phyloP scores from a whole-genome alignment of 2,888 invertebrate species.

The Pollenia amentaria region DNA sequence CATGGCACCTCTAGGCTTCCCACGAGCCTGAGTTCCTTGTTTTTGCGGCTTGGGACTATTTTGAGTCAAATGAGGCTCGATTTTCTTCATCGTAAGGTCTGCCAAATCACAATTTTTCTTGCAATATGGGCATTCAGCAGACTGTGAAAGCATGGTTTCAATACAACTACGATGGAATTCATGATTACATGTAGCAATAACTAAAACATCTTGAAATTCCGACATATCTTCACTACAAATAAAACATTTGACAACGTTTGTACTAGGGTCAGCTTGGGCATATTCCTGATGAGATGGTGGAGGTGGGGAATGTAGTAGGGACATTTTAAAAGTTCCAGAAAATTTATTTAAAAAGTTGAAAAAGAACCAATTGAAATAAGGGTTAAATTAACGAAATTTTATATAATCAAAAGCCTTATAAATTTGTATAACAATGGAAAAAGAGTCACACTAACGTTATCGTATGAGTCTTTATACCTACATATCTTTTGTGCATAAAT shows the following conservation, averaged over 20 bases:
- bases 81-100: no score
- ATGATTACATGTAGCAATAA: background rate
- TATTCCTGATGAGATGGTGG: no score
- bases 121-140: background rate
- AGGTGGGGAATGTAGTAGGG: background rate
- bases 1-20: background rate
- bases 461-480: no score
- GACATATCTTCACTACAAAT: background rate
- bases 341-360: background rate
- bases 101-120: background rate
- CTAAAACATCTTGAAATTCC: background rate
- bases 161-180: background rate
- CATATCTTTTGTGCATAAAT: no score
- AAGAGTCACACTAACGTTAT: no score
- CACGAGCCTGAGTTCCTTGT: background rate
- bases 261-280: no score
- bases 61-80: background rate
- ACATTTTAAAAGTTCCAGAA: background rate
- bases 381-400: no score
- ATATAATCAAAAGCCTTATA: no score
- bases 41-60: background rate
- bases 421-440: no score
- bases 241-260: no score
- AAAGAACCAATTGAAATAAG: background rate
- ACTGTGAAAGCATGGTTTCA: background rate